Evolutionary conservation across 2,797 vertebrate genomes (phyloP), one percentile per base, ranked within the genome.

Genomic region (Coendou prehensilis): DNA sequence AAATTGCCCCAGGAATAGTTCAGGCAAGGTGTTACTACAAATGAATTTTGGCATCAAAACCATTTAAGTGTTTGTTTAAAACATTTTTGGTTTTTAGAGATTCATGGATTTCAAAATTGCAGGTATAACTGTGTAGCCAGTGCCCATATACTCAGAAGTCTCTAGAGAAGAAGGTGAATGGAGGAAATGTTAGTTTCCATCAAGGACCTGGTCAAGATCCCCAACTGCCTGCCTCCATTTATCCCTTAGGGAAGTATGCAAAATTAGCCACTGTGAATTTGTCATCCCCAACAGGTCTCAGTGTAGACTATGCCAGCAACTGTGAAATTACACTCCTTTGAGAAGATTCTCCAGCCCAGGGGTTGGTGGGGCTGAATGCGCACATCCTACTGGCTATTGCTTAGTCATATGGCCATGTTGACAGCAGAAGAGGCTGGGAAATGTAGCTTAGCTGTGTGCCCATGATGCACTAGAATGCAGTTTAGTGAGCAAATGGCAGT

Each of bases 41-140:
- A 75, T 89, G 17, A 75, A 84, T 87, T 89, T 73, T 90, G 82
- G 26, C n/a, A 79, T 67, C 64, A 61, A 85, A 87, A 64, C n/a
- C 3, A n/a, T 56, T 47, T 11, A 47, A 83, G 28, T 17, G 20
- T 33, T 84, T 75, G 28, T 59, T 86, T 83, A 64, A 91, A 89
- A 56, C 14, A 59, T 80, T 83, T 75, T 85, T 76, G 7, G 23
- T 54, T 59, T 93, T 69, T 75, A 85, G 52, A 95, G 59, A 33
- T 81, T 92, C 41, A 26, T 69, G 20, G 47, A 61, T 82, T 80
- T 94, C 78, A 80, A 57, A 83, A 45, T 59, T 79, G 47, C 67
- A 71, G n/a, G 37, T 61, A 54, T 80, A 61, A 89, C 81, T 87
- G 10, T 63, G 33, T 8, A 56, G 67, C 59, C 78, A 85, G 75